phyloP scores from a whole-genome alignment of 2,797 vertebrate genomes.

The Cheirogaleus major region DNA sequence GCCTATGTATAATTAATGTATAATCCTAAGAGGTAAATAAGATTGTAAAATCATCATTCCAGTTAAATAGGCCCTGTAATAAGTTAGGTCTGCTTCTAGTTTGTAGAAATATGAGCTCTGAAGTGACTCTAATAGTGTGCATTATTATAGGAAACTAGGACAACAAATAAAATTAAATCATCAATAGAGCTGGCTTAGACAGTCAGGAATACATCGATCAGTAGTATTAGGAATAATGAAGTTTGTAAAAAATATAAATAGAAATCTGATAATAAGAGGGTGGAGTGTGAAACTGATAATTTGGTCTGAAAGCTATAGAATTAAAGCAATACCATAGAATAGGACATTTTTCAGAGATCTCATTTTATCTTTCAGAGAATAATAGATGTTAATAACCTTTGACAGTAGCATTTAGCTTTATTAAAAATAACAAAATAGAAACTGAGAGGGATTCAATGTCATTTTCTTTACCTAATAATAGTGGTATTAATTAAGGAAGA shows the following conservation, averaged over 20 bases:
- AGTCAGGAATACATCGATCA: background rate
- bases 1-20: background rate
- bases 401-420: background rate
- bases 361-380: background rate
- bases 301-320: background rate
- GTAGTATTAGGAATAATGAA: background rate
- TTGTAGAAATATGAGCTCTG: background rate
- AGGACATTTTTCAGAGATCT: background rate
- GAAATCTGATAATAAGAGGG: background rate
- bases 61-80: background rate
- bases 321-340: background rate
- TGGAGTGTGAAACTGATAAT: background rate
- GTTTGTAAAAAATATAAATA: background rate
- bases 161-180: background rate
- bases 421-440: background rate
- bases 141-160: background rate
- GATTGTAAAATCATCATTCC: background rate
- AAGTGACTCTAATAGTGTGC: background rate
- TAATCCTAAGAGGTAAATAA: background rate
- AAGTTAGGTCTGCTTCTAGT: background rate
- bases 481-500: background rate
- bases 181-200: background rate
- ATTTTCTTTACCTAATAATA: background rate
- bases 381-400: background rate
- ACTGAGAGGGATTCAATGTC: background rate